Base-by-base conservation (phyloP, 2,888 invertebrate species). In the Drosophila mettleri region DNA sequence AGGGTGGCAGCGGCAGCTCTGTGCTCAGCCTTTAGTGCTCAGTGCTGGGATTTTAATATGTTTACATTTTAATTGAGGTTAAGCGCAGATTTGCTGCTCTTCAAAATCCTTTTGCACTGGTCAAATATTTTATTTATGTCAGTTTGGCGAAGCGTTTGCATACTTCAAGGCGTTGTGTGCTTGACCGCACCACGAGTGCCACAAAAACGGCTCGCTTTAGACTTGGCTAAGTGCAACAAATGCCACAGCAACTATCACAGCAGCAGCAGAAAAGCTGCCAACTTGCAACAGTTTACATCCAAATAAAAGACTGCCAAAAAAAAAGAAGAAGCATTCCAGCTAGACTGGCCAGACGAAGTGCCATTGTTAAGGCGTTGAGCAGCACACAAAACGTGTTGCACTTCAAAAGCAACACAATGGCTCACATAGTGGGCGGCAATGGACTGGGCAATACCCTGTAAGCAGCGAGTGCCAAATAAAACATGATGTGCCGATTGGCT, bases 31-130 rank as follows among this genome's bases (percentile, higher is more conserved):
- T n/a, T n/a, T n/a, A n/a, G 48, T 4, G n/a, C 48, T 22, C 22
- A 22, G 68, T 48, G 64, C 49, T 68, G 71, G 67, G 79, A 77
- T 74, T 80, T 88, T 84, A 79, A 88, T 84, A 86, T 86, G 85
- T 88, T 88, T 86, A 81, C 74, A 81, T 86, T 80, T 84, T 86
- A 88, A 85, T 88, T 86, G 86, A 81, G 85, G 88, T 81, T 85
- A 85, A 85, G 88, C 77, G 67, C 70, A 79, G 88, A 81, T 88
- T 85, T 74, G 65, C 33, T 38, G 51, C 46, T 71, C 71, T 59
- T 72, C 72, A 63, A 71, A 74, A 64, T 45, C 68, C 49, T 63
- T 62, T 49, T n/a, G 58, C 27, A 57, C 68, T 73, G 22, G 43
- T 46, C 67, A 68, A 78, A 79, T 75, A 75, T 78, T 78, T 80